Evolutionary conservation across 2,888 invertebrate genomes (phyloP).

Genomic region (Drosophila maculinotata): DNA sequence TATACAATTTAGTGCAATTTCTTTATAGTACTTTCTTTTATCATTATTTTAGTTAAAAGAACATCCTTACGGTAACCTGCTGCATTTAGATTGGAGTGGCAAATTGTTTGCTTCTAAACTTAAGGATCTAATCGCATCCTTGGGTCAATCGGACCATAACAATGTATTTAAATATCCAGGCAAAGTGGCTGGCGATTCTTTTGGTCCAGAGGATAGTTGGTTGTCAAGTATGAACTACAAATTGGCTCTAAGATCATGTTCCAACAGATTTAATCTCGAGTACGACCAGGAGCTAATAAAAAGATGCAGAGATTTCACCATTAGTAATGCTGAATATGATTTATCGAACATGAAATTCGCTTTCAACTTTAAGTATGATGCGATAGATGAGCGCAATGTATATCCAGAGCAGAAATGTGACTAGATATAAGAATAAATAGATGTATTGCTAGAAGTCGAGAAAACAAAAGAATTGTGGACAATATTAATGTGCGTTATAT

Average conservation of each 20-base stretch:
- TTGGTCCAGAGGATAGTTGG: slow-evolving; percentile 20
- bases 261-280: slow-evolving; percentile 17
- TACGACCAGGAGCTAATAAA: slow-evolving; percentile 23
- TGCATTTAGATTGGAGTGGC: slow-evolving; percentile 26
- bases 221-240: slow-evolving; percentile 20
- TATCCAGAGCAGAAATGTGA: background rate
- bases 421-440: background rate
- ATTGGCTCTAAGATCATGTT: slow-evolving; percentile 25
- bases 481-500: no score
- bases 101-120: slow-evolving; percentile 13
- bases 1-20: background rate
- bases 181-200: slow-evolving; percentile 22
- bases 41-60: slow-evolving; percentile 7
- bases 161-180: slow-evolving; percentile 23
- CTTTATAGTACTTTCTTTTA: background rate
- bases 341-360: slow-evolving; percentile 15
- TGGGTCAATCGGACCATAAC: background rate
- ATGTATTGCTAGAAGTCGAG: no score
- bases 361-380: slow-evolving; percentile 38
- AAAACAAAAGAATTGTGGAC: no score
- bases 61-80: background rate
- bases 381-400: slow-evolving; percentile 12
- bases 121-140: slow-evolving; percentile 5
- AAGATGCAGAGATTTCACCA: slow-evolving; percentile 18
- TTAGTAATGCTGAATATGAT: slow-evolving; percentile 18